Percentiles rank a stretch among this genome's conserved stretches.
phyloP scores from a whole-genome alignment of 2,113 vertebrate species.

The Myxocyprinus asiaticus region DNA sequence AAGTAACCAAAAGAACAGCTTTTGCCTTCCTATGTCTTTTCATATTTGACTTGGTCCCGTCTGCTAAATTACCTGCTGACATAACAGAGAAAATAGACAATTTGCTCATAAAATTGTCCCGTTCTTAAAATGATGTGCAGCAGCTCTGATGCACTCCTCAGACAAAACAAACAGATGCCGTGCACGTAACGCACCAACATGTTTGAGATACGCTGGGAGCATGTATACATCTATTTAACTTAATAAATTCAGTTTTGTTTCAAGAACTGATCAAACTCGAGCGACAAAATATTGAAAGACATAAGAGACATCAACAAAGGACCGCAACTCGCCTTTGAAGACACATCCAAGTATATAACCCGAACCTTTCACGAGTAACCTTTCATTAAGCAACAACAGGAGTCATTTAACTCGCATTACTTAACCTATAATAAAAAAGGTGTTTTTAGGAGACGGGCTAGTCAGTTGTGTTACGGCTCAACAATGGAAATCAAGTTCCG shows the following conservation, averaged over 20 bases:
- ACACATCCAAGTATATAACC: not conserved
- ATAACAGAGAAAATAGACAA: not conserved
- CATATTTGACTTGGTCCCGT: not conserved
- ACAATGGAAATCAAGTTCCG: slow-evolving; percentile 54
- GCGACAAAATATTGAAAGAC: slow-evolving; percentile 21
- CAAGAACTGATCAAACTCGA: slow-evolving; percentile 4
- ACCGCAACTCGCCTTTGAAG: not conserved
- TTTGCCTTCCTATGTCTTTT: not conserved
- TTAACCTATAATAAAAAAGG: not conserved
- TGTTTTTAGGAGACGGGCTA: not conserved
- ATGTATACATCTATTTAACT: not conserved
- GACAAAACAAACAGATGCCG: slow-evolving; percentile 7
- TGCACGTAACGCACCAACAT: not conserved
- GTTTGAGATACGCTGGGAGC: not conserved
- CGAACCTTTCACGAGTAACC: not conserved
- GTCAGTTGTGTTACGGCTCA: slow-evolving; percentile 33
- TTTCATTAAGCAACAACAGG: too few species aligned
- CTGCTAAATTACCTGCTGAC: not conserved
- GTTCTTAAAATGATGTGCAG: slow-evolving; percentile 1
- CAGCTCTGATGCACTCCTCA: not conserved
- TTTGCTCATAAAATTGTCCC: not conserved
- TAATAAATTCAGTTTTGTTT: not conserved
- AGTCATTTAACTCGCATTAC: too few species aligned
- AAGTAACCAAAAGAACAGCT: not conserved
- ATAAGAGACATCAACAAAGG: slow-evolving; percentile 19